Conservation (phyloP, 2,888 invertebrate genomes). For the Leptinotarsa haldemani region DNA sequence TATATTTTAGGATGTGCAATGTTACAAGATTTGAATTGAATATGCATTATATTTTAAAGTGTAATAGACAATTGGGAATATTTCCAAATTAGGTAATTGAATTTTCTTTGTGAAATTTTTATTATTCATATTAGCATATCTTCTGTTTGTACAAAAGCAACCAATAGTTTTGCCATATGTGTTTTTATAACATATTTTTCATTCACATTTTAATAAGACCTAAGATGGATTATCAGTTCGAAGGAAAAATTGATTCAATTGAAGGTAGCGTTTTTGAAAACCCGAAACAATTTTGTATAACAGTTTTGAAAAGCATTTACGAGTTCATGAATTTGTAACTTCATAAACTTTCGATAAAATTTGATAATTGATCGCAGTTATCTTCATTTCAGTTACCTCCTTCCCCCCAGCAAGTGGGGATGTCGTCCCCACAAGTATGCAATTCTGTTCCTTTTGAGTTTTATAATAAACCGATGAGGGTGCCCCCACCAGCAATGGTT, state of each 20-base stretch:
- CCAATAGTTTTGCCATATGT: too few relatives aligned
- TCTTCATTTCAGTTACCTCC: constrained; percentile 75
- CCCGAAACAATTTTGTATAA: too few relatives aligned
- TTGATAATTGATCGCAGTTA: constrained; percentile 44
- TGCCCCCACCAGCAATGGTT: constrained; percentile 68
- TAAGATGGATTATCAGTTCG: too few relatives aligned
- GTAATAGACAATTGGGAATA: background rate
- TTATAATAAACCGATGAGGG: constrained; percentile 69
- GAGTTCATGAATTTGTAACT: background rate
- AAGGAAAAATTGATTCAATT: too few relatives aligned
- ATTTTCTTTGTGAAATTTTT: background rate
- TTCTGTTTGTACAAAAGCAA: too few relatives aligned
- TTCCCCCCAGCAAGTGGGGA: constrained; percentile 72
- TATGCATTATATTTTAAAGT: too few relatives aligned
- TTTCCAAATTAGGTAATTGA: background rate
- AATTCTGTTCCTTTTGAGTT: constrained; percentile 71
- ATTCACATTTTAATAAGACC: too few relatives aligned
- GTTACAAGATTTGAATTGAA: too few relatives aligned
- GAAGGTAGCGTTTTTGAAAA: too few relatives aligned
- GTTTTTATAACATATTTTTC: too few relatives aligned
- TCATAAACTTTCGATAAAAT: constrained; percentile 26
- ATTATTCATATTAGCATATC: too few relatives aligned
- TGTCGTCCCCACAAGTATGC: constrained; percentile 69
- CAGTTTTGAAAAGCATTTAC: background rate
- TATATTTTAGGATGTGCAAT: background rate